phyloP scores from a whole-genome alignment of 2,888 invertebrate genomes.

The Leptopilina syphax region DNA sequence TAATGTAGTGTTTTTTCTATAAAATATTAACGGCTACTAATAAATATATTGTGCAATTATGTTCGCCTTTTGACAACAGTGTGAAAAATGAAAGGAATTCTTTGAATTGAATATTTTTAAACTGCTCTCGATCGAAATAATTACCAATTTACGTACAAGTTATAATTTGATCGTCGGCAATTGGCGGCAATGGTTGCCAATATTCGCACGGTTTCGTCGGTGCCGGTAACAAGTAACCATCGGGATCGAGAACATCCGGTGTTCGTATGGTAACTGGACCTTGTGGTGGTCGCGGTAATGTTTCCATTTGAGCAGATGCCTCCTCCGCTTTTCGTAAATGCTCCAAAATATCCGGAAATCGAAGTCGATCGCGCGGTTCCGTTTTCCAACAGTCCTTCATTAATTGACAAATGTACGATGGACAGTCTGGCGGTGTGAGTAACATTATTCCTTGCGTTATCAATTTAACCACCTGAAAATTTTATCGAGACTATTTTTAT shows the following conservation, averaged over 20 bases:
- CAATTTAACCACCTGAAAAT: constrained; percentile 83
- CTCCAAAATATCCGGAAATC: constrained; percentile 84
- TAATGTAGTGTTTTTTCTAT: too few relatives aligned
- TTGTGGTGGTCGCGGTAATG: constrained; percentile 79
- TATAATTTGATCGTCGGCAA: constrained; percentile 40
- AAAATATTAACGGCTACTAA: too few relatives aligned
- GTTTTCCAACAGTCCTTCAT: constrained; percentile 90
- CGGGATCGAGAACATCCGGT: constrained; percentile 80
- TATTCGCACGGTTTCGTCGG: constrained; percentile 79
- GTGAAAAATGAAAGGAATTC: too few relatives aligned
- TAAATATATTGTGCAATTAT: too few relatives aligned
- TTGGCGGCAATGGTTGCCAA: constrained; percentile 78
- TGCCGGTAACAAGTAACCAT: constrained; percentile 84
- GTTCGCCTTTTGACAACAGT: too few relatives aligned
- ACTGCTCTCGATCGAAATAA: too few relatives aligned
- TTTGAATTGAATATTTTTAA: neutral
- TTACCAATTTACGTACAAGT: constrained; percentile 12
- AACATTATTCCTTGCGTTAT: constrained; percentile 89
- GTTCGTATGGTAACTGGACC: constrained; percentile 77
- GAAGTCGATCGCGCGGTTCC: constrained; percentile 87
- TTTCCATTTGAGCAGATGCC: constrained; percentile 63
- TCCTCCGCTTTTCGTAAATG: constrained; percentile 79
- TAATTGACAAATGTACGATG: constrained; percentile 84
- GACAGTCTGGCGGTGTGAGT: constrained; percentile 88
- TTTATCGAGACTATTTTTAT: neutral